A percentile compares a stretch with the other conserved stretches of the same genome.
phyloP scores from a whole-genome alignment of 2,797 vertebrate species.

The Rhadinocentrus ornatus region DNA sequence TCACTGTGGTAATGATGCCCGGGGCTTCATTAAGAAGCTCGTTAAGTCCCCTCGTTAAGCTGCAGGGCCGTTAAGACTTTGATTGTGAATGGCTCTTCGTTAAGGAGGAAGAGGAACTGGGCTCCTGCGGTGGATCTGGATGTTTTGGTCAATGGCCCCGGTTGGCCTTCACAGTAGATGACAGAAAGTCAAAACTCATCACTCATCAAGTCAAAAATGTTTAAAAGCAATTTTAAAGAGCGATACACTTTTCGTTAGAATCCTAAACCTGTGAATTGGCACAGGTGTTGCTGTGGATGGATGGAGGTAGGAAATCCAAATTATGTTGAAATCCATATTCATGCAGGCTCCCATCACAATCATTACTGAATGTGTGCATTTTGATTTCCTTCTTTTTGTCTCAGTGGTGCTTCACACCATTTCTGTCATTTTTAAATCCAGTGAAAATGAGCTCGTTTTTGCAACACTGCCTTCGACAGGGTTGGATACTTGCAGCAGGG shows the following conservation, averaged over 20 bases:
- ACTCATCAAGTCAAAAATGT: slow-evolving; percentile 14
- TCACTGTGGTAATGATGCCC: slow-evolving; percentile 81
- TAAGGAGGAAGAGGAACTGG: slow-evolving; percentile 68
- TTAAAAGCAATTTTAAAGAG: slow-evolving; percentile 23
- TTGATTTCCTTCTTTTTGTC: slow-evolving; percentile 17
- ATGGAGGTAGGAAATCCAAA: not conserved
- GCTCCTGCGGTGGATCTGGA: slow-evolving; percentile 70
- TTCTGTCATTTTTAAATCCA: slow-evolving; percentile 27
- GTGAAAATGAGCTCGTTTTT: slow-evolving; percentile 16
- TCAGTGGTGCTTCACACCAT: slow-evolving; percentile 12
- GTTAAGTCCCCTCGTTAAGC: slow-evolving; percentile 84
- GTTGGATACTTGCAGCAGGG: slow-evolving; percentile 9
- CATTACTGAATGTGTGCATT: not conserved
- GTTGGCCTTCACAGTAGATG: slow-evolving; percentile 40
- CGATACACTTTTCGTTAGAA: not conserved
- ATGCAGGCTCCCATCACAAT: not conserved
- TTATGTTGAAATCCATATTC: not conserved
- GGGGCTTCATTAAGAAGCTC: slow-evolving; percentile 86
- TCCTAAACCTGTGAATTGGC: not conserved
- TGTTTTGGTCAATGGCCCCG: slow-evolving; percentile 70
- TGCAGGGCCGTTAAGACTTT: slow-evolving; percentile 74
- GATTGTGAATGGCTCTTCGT: slow-evolving; percentile 77
- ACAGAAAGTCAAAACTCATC: slow-evolving; percentile 21
- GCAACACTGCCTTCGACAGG: slow-evolving; percentile 15
- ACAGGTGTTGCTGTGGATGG: slow-evolving; percentile 2